These are phyloP conservation scores for Ammospiza nelsoni DNA, from an alignment of 2,113 vertebrate genomes.

Conservation along the genomic window DNA sequence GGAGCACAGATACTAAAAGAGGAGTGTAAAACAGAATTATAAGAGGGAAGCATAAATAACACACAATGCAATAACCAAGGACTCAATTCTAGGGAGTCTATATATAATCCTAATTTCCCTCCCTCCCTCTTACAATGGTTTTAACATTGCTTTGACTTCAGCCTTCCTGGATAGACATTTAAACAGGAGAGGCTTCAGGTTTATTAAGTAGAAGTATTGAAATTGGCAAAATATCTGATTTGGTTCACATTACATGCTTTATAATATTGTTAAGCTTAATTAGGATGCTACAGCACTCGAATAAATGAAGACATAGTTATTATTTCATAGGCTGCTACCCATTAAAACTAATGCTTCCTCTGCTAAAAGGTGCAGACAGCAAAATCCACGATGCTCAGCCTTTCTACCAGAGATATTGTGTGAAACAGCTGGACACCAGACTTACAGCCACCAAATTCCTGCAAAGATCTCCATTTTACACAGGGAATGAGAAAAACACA, in stretches of 20 bases:
- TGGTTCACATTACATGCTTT: not conserved
- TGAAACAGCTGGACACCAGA: slow-evolving; percentile 25
- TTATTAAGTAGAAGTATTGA: slow-evolving; percentile 4
- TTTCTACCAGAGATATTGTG: not conserved
- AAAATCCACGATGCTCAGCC: not conserved
- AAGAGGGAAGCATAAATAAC: slow-evolving; percentile 32
- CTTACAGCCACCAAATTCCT: not conserved
- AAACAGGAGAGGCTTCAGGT: not conserved
- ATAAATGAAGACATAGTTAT: slow-evolving; percentile 42
- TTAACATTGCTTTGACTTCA: slow-evolving; percentile 26
- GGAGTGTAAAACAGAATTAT: slow-evolving; percentile 7
- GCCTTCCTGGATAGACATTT: slow-evolving; percentile 1
- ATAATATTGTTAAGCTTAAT: slow-evolving; percentile 41
- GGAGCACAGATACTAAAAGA: slow-evolving; percentile 2
- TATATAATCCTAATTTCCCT: not conserved
- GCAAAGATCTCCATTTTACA: not conserved
- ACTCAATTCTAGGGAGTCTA: slow-evolving; percentile 18
- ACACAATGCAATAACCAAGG: not conserved
- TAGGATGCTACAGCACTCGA: not conserved
- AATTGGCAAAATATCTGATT: slow-evolving; percentile 38
- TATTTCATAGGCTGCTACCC: slow-evolving; percentile 10
- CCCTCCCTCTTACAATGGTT: not conserved
- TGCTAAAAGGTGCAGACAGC: slow-evolving; percentile 20
- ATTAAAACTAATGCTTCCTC: slow-evolving; percentile 54
- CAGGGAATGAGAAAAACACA: slow-evolving; percentile 1